Evolutionary conservation across 1,140 invertebrate species (phyloP).

Genomic region (Cotesia glomerata): DNA sequence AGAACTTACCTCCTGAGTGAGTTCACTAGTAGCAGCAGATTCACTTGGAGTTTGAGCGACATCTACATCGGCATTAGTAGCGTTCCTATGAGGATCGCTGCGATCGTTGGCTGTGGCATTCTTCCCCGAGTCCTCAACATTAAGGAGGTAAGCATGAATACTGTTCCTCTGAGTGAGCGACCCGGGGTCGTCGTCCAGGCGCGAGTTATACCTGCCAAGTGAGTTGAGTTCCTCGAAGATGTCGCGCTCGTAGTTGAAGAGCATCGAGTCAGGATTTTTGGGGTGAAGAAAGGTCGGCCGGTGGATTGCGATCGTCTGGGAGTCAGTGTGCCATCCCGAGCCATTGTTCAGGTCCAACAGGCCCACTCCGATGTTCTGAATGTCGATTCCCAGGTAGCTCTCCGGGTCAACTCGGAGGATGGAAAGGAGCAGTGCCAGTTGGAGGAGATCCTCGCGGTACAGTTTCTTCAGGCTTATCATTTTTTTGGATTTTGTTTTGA

Average conservation of each 20-base stretch:
- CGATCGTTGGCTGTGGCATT: constrained; percentile 37
- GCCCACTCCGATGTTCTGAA: constrained; percentile 62
- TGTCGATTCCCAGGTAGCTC: constrained; percentile 68
- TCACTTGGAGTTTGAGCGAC: constrained; percentile 38
- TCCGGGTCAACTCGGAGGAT: constrained; percentile 77
- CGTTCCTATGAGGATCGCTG: constrained; percentile 38
- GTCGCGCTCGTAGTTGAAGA: constrained; percentile 74
- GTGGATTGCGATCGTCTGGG: constrained; percentile 60
- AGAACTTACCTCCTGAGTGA: constrained; percentile 62
- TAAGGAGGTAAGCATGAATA: constrained; percentile 66
- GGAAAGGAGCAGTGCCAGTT: constrained; percentile 79
- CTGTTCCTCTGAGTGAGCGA: constrained; percentile 31
- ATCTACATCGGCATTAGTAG: constrained; percentile 42
- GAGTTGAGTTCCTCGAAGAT: constrained; percentile 80
- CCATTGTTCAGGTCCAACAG: constrained; percentile 71
- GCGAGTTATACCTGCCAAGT: constrained; percentile 66
- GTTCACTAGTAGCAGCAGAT: constrained; percentile 45
- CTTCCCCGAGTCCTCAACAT: constrained; percentile 54
- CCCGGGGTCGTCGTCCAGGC: constrained; percentile 39
- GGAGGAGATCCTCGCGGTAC: constrained; percentile 78
- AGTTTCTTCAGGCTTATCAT: constrained; percentile 80
- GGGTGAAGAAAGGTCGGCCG: constrained; percentile 72
- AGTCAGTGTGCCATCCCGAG: constrained; percentile 69
- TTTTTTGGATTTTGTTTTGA: constrained; percentile 35
- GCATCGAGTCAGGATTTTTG: constrained; percentile 76